phyloP scores from a whole-genome alignment of 2,888 invertebrate genomes.

The Pachymerium ferrugineum region DNA sequence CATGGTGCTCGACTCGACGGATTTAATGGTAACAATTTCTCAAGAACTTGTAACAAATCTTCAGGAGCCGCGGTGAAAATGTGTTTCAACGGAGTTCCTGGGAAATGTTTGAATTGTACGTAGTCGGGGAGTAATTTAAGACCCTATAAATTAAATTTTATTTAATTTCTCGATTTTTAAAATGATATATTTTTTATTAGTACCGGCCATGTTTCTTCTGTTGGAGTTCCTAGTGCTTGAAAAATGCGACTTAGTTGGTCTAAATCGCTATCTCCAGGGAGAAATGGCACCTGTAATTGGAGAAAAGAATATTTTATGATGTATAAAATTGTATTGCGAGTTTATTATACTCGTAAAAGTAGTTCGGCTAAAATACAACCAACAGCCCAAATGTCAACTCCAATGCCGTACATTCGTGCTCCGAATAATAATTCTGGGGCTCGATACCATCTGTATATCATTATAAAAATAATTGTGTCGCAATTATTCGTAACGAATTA shows the following conservation, averaged over 20 bases:
- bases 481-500: background rate
- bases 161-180: background rate
- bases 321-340: background rate
- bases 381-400: slow-evolving; percentile 98
- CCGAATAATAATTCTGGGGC: slow-evolving; percentile 93
- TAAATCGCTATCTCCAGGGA: slow-evolving; percentile 94
- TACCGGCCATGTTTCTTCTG: slow-evolving; percentile 85
- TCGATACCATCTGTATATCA: slow-evolving; percentile 52
- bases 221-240: slow-evolving; percentile 89
- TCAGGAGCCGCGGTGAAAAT: slow-evolving; percentile 94
- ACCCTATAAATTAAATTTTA: slow-evolving; percentile 37
- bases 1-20: slow-evolving; percentile 76
- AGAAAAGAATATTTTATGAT: background rate
- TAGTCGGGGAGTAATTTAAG: slow-evolving; percentile 68
- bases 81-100: slow-evolving; percentile 74
- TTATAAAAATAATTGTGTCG: background rate
- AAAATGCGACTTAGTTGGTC: slow-evolving; percentile 95
- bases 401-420: slow-evolving; percentile 89
- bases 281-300: slow-evolving; percentile 64
- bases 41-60: slow-evolving; percentile 77
- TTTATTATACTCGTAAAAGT: slow-evolving; percentile 56
- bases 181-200: slow-evolving; percentile 40
- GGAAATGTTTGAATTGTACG: slow-evolving; percentile 82
- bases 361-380: slow-evolving; percentile 97
- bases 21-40: slow-evolving; percentile 69